Percentiles rank a stretch among this genome's conserved stretches.
phyloP scores from a whole-genome alignment of 30 jellyfish, hydroid and myxozoan genomes.

The Cassiopea xamachana region DNA sequence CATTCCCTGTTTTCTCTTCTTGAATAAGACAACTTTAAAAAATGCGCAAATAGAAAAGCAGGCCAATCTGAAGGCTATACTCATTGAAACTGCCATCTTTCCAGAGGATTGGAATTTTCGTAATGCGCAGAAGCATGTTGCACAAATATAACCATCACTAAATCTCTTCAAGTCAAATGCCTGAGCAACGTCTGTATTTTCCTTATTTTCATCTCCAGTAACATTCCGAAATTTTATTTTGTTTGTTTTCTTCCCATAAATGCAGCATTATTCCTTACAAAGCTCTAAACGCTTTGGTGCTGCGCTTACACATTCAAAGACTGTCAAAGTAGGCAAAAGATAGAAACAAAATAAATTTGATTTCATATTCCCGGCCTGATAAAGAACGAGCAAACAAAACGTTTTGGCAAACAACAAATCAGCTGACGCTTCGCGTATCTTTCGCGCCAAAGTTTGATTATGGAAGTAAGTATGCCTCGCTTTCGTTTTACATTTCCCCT shows the following conservation, averaged over 20 bases:
- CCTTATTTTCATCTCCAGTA: neutral
- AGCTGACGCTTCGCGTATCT: neutral
- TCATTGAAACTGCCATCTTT: conserved; percentile 5
- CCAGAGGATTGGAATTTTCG: neutral
- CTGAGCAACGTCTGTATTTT: neutral
- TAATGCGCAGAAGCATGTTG: neutral
- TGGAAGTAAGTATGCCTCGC: neutral
- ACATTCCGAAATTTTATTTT: neutral
- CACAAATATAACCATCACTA: neutral
- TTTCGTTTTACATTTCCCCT: neutral
- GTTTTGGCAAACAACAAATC: neutral
- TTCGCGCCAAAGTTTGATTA: conserved; percentile 14
- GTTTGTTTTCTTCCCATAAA: neutral
- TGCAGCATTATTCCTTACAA: conserved; percentile 2
- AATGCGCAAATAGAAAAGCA: neutral
- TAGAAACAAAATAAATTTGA: neutral
- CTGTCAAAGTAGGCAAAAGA: neutral
- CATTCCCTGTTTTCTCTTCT: neutral
- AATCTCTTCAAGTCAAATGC: neutral
- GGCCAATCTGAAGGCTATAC: neutral
- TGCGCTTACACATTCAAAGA: conserved; percentile 2
- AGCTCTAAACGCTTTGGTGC: conserved; percentile 5
- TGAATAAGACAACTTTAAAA: neutral
- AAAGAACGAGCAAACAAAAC: neutral
- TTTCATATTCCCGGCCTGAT: neutral